Percentiles rank a stretch among this genome's conserved stretches.
Evolutionary conservation across 2,797 vertebrate genomes (phyloP).

Genomic region (Lacerta agilis): DNA sequence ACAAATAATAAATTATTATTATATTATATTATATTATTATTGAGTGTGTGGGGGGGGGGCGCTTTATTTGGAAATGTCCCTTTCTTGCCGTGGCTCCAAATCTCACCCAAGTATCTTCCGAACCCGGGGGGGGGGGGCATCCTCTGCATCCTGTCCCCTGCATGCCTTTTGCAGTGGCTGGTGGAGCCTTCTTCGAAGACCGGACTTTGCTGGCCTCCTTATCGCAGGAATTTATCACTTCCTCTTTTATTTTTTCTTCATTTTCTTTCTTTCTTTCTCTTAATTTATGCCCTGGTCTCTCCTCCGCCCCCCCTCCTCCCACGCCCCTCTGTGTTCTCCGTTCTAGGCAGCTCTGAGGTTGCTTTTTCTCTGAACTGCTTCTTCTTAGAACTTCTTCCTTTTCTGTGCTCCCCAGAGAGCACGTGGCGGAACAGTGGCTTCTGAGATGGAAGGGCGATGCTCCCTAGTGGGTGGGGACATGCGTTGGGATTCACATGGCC

Average conservation of each 20-base stretch:
- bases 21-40: no score
- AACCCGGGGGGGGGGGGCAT: no score
- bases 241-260: not conserved
- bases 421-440: not conserved
- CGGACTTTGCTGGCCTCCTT: not conserved
- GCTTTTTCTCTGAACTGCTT: slow-evolving; percentile 10
- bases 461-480: not conserved
- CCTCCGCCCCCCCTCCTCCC: no score
- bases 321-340: not conserved
- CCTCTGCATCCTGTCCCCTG: not conserved
- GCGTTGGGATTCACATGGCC: no score
- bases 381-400: slow-evolving; percentile 20
- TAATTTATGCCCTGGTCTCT: not conserved
- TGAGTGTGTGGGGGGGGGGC: no score
- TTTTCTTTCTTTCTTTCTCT: not conserved
- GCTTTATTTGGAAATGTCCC: not conserved
- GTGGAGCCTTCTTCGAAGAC: not conserved
- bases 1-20: no score
- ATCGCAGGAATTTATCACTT: not conserved
- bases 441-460: no score
- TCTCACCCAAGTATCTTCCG: not conserved
- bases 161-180: not conserved
- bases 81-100: not conserved
- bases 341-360: slow-evolving; percentile 12
- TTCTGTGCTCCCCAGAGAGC: not conserved